A percentile compares a stretch with the other conserved stretches of the same genome.
phyloP scores from a whole-genome alignment of 2,888 invertebrate genomes.

The Acanthosepion lycidas region DNA sequence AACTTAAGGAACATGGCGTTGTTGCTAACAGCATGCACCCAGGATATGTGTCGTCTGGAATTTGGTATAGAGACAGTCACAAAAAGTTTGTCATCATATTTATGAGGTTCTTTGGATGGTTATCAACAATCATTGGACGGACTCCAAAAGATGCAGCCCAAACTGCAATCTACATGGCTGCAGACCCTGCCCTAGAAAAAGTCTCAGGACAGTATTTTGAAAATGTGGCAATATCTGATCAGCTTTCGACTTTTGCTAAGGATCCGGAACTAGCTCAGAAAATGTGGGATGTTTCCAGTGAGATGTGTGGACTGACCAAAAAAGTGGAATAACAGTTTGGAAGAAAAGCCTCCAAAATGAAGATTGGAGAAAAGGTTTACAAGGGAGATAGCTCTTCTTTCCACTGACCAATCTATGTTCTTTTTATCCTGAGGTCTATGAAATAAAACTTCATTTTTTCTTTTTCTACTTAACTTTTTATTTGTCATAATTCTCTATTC shows the following conservation, averaged over 20 bases:
- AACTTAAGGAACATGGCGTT: conserved; percentile 60
- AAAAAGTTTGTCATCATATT: no score
- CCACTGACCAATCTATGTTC: no score
- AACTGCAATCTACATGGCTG: conserved; percentile 59
- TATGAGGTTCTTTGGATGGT: not conserved
- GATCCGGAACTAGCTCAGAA: conserved; percentile 50
- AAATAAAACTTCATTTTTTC: no score
- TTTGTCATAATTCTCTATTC: no score
- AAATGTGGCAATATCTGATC: conserved; percentile 50
- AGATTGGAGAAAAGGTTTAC: not conserved
- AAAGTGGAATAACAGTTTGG: not conserved
- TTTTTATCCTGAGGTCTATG: no score
- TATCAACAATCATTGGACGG: conserved; percentile 50
- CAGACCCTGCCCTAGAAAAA: conserved; percentile 53
- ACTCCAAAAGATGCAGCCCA: conserved; percentile 59
- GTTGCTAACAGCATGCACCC: conserved; percentile 63
- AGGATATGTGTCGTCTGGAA: conserved; percentile 55
- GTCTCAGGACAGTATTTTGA: conserved; percentile 60
- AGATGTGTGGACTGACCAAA: conserved; percentile 51
- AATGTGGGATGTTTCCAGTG: conserved; percentile 54
- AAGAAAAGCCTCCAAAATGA: not conserved
- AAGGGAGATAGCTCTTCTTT: not conserved
- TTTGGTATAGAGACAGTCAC: not conserved
- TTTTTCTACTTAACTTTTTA: no score
- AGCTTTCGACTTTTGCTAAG: conserved; percentile 49